Conservation (phyloP, 1,140 invertebrate species). For the Tenebrio molitor region DNA sequence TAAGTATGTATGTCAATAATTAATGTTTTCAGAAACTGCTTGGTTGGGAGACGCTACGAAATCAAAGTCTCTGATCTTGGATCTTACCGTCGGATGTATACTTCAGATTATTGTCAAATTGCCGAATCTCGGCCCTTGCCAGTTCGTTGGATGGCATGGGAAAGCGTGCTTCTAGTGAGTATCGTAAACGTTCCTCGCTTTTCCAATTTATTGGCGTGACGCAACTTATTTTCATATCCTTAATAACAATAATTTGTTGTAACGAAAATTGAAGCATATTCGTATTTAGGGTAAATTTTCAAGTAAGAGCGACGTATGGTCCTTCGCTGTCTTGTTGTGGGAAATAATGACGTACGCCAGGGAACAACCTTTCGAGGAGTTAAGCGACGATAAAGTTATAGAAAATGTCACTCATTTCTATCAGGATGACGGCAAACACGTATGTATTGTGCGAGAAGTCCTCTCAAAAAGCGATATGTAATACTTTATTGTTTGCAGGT, state of each 20-base stretch:
- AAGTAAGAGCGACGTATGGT: slow-evolving; percentile 90
- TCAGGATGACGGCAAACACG: slow-evolving; percentile 75
- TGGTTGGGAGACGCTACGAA: slow-evolving; percentile 78
- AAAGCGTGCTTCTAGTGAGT: slow-evolving; percentile 77
- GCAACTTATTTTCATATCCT: no score
- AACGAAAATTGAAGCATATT: slow-evolving; percentile 7
- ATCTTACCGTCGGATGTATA: slow-evolving; percentile 76
- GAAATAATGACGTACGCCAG: slow-evolving; percentile 89
- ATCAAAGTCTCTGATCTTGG: slow-evolving; percentile 86
- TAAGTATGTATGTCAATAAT: slow-evolving; percentile 21
- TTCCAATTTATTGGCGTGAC: slow-evolving; percentile 1
- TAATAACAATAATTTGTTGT: no score
- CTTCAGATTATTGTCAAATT: slow-evolving; percentile 78
- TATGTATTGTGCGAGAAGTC: slow-evolving; percentile 62
- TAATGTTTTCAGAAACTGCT: slow-evolving; percentile 76
- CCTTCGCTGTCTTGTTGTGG: slow-evolving; percentile 91
- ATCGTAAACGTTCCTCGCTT: neutral
- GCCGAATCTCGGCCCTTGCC: slow-evolving; percentile 71
- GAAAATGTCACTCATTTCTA: slow-evolving; percentile 82
- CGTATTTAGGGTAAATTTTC: slow-evolving; percentile 81
- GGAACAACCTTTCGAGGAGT: slow-evolving; percentile 85
- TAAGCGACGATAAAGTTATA: slow-evolving; percentile 84
- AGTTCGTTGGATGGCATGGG: slow-evolving; percentile 82
- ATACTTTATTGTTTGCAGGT: slow-evolving; percentile 68
- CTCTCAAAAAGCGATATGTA: slow-evolving; percentile 22